These are phyloP conservation scores for Phrynocephalus vlangalii DNA, from an alignment of 2,797 vertebrate species.

Conservation along the genomic window DNA sequence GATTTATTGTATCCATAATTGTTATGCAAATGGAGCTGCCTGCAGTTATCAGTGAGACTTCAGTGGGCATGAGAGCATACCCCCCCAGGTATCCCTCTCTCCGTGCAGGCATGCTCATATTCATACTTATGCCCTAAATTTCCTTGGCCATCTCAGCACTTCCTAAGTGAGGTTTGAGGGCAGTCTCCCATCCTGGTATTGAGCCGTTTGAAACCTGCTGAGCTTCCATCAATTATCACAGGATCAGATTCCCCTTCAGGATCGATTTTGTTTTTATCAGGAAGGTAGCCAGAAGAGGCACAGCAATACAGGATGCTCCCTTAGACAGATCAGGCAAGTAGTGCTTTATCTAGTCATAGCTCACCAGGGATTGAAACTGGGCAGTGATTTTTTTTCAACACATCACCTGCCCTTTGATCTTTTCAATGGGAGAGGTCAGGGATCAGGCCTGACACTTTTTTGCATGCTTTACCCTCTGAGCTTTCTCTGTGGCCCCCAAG, in stretches of 20 bases:
- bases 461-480: neutral
- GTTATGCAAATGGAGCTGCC: conserved; percentile 3
- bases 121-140: neutral
- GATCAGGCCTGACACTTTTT: neutral
- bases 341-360: neutral
- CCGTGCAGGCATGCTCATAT: neutral
- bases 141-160: neutral
- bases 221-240: neutral
- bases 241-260: too few species aligned
- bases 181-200: neutral
- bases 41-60: conserved; percentile 57
- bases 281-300: neutral
- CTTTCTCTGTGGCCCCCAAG: too few species aligned
- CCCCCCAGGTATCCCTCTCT: neutral
- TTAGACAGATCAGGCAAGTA: neutral
- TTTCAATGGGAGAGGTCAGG: neutral
- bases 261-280: conserved; percentile 3
- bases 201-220: neutral
- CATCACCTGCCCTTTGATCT: neutral
- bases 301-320: neutral
- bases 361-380: neutral
- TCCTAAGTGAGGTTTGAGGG: neutral
- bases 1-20: neutral
- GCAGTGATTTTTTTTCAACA: neutral
- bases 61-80: conserved; percentile 15